phyloP scores from a whole-genome alignment of 2,888 invertebrate species.

The Julus scanicus region DNA sequence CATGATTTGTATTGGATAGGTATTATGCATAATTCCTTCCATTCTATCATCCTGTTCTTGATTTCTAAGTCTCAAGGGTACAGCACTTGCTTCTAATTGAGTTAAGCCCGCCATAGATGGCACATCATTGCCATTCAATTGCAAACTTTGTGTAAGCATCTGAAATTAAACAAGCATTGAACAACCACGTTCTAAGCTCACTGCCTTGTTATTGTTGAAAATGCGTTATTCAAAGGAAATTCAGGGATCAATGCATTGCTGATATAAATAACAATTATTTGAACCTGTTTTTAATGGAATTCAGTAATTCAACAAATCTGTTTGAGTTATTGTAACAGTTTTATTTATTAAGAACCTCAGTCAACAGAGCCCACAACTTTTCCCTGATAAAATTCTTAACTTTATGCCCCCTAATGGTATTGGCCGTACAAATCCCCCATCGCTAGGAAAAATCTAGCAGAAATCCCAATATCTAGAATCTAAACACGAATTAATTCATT shows the following conservation, averaged over 20 bases:
- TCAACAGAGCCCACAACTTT: too few relatives aligned
- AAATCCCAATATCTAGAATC: too few relatives aligned
- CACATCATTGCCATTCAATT: constrained; percentile 24
- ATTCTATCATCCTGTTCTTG: constrained; percentile 57
- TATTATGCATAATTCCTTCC: constrained; percentile 40
- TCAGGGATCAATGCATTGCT: too few relatives aligned
- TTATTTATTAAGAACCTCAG: too few relatives aligned
- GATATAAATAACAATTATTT: too few relatives aligned
- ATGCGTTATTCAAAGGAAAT: too few relatives aligned
- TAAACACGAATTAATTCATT: too few relatives aligned
- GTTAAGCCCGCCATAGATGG: constrained; percentile 14
- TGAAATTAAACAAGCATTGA: neutral
- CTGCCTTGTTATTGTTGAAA: neutral
- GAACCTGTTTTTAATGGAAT: neutral
- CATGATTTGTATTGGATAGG: constrained; percentile 7
- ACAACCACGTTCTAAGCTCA: neutral
- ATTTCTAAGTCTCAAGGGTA: constrained; percentile 55
- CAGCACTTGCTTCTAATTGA: constrained; percentile 46
- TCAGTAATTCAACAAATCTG: neutral
- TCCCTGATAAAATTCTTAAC: too few relatives aligned
- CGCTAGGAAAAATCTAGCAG: too few relatives aligned
- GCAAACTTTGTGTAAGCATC: constrained; percentile 44
- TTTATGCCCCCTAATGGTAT: too few relatives aligned
- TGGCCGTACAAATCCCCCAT: too few relatives aligned
- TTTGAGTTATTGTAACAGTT: neutral